Conservation (phyloP, 2,888 invertebrate genomes). For the Trachelus iudaicus region DNA sequence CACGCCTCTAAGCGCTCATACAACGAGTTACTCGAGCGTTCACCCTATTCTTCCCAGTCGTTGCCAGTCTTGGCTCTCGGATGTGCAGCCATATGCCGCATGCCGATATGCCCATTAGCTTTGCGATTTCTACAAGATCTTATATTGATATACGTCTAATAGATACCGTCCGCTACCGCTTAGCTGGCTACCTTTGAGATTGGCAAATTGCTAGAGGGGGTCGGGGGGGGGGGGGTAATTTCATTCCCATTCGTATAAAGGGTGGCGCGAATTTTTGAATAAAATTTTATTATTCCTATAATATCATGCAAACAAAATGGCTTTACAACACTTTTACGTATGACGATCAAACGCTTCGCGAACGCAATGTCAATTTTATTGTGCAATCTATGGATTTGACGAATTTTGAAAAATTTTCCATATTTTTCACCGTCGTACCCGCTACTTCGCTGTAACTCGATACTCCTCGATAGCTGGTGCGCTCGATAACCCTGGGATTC, state of each 20-base stretch:
- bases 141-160: constrained; percentile 53
- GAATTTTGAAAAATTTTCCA: not conserved
- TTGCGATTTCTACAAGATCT: constrained; percentile 48
- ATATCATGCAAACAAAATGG: no score
- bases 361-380: not conserved
- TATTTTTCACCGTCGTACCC: not conserved
- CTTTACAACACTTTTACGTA: not conserved
- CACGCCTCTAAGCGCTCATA: constrained; percentile 42
- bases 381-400: not conserved
- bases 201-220: constrained; percentile 27
- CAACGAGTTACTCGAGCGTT: constrained; percentile 35
- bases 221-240: not conserved
- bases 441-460: not conserved
- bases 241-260: not conserved
- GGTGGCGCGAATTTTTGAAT: no score
- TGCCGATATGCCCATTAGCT: constrained; percentile 49
- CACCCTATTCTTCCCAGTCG: constrained; percentile 17
- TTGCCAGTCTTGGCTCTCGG: constrained; percentile 1
- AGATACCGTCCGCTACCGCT: constrained; percentile 48
- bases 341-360: not conserved
- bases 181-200: constrained; percentile 19
- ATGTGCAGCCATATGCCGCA: constrained; percentile 39
- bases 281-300: no score
- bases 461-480: not conserved
- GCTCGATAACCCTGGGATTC: not conserved